phyloP scores from a whole-genome alignment of 37 sponge, comb jelly and placozoan species.

The Theonella swinhoei region DNA sequence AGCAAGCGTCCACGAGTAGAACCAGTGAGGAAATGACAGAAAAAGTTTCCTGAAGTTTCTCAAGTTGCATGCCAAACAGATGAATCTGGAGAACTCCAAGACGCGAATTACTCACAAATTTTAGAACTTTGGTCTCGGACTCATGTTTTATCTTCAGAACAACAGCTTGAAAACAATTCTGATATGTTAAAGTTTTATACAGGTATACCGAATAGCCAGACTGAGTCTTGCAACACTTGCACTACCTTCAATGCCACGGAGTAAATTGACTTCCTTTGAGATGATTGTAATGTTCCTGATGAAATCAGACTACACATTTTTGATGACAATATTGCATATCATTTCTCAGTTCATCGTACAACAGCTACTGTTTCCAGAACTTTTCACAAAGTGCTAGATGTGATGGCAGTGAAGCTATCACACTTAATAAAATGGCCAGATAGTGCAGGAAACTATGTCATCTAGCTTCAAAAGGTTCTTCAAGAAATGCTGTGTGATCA shows the following conservation, averaged over 20 bases:
- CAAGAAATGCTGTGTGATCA: conserved; percentile 31
- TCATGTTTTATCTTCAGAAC: too few species aligned
- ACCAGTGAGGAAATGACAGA: too few species aligned
- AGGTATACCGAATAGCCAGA: not conserved
- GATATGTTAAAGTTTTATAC: not conserved
- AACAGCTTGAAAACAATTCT: not conserved
- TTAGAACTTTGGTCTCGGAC: too few species aligned
- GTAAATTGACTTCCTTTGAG: not conserved
- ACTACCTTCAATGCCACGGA: not conserved
- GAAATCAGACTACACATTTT: conserved; percentile 15
- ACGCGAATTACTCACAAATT: too few species aligned
- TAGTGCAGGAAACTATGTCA: conserved; percentile 26
- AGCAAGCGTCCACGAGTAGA: not conserved
- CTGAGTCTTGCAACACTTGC: not conserved
- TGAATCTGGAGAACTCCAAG: too few species aligned
- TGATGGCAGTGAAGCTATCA: not conserved
- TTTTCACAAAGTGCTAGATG: conserved; percentile 6
- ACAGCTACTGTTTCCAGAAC: conserved; percentile 34
- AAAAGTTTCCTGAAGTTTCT: too few species aligned
- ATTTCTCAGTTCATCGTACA: conserved; percentile 5
- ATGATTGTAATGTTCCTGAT: conserved; percentile 6
- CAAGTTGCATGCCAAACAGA: too few species aligned
- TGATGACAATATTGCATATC: conserved; percentile 25
- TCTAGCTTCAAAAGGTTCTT: not conserved
- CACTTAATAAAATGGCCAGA: conserved; percentile 30